Base-by-base conservation (phyloP, 2,797 vertebrate species). In the Capromys pilorides region DNA sequence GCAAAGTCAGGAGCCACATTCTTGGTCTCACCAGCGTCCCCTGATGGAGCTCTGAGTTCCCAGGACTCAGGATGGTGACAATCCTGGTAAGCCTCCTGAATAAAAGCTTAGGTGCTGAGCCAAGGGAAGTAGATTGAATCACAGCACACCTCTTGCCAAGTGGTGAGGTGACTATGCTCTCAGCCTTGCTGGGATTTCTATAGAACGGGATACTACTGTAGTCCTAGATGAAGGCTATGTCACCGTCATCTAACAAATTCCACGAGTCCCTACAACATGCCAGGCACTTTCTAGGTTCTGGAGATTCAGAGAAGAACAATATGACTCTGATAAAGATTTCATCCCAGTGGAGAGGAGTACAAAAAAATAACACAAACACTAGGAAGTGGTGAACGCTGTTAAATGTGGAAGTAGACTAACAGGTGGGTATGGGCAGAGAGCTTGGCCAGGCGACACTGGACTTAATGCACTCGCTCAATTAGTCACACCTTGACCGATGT, bases 101-200 rank as follows among this genome's bases (percentile, higher is more conserved):
- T 18, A 57, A 84, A 11, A 31, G 39, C 36, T 21, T 3, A 66
- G 85, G 59, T 28, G 16, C 79, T 54, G 64, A 81, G 51, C 66
- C 14, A 19, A 9, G 16, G 71, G 36, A 59, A 21, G 2, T 49
- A 73, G 75, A 21, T n/a, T 64, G 80, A 33, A 67, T 91, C 16
- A 11, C 26, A 4, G 62, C 64, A 54, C 57, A 84, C 39, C 59
- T 59, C 86, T 82, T 5, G 45, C 59, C 36, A 86, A 39, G 49
- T 51, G 19, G n/a, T 19, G 54, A 85, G 33, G 21, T 54, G n/a
- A 19, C 33, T 57, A n/a, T 49, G n/a, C 24, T 12, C n/a, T 57
- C 36, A 39, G 33, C 51, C 45, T 85, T 67, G 22, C 90, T 41
- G 67, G 66, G 54, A 73, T 82, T 88, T 91, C 80, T 49, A 59